These are phyloP conservation scores for Peromyscus californicus DNA, from an alignment of 2,113 vertebrate genomes.

Conservation along the genomic window DNA sequence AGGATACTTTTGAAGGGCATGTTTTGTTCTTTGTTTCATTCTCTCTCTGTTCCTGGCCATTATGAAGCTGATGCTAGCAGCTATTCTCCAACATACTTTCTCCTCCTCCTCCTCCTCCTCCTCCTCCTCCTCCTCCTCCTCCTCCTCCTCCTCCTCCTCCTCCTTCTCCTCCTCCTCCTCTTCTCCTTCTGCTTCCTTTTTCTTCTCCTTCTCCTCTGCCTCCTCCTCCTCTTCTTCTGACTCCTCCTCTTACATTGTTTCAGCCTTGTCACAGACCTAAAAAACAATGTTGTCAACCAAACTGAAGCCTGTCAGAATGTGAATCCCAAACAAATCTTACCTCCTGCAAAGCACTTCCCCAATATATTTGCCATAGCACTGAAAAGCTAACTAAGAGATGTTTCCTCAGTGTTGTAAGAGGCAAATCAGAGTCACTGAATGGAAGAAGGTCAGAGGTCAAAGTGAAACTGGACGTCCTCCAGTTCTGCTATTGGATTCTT, in stretches of 20 bases:
- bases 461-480: neutral
- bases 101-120: too few species aligned
- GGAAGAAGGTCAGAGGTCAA: neutral
- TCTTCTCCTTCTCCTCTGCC: too few species aligned
- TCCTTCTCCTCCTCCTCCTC: too few species aligned
- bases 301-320: neutral
- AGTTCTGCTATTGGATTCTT: neutral
- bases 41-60: neutral
- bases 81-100: neutral
- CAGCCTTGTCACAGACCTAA: neutral
- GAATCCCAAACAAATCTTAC: neutral
- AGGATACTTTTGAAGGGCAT: neutral
- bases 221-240: too few species aligned
- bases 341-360: neutral
- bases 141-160: too few species aligned
- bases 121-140: rapidly evolving
- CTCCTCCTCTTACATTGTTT: neutral
- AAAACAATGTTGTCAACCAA: neutral
- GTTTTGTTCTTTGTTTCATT: neutral
- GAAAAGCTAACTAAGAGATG: neutral
- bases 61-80: neutral
- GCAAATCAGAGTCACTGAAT: neutral
- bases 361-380: neutral
- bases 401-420: neutral
- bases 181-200: too few species aligned